Evolutionary conservation across 1,140 invertebrate genomes (phyloP).

Genomic region (Colletes latitarsis): DNA sequence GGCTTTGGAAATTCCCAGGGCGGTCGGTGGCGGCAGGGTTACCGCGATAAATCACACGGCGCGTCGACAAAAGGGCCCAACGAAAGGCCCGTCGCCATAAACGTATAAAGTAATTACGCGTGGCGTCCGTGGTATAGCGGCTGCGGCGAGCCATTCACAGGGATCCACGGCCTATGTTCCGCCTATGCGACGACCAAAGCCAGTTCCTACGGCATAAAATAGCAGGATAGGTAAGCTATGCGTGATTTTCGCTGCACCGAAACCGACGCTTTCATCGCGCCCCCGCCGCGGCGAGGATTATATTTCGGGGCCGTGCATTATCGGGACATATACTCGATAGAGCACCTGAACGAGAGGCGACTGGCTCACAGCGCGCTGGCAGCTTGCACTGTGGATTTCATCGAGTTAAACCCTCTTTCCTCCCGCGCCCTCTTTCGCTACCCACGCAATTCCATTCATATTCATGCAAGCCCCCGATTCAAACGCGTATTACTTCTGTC

Average conservation of each 20-base stretch:
- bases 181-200: conserved; percentile 39
- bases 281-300: conserved; percentile 64
- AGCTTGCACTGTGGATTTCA: conserved; percentile 47
- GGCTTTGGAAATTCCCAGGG: conserved; percentile 61
- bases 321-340: conserved; percentile 61
- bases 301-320: conserved; percentile 68
- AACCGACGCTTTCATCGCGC: conserved; percentile 54
- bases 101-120: conserved; percentile 73
- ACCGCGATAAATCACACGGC: conserved; percentile 64
- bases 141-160: conserved; percentile 55
- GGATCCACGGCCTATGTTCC: conserved; percentile 45
- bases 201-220: conserved; percentile 29
- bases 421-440: not conserved
- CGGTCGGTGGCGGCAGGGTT: conserved; percentile 29
- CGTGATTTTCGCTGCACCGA: conserved; percentile 58
- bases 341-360: conserved; percentile 36
- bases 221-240: conserved; percentile 43
- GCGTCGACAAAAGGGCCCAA: conserved; percentile 64
- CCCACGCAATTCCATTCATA: conserved; percentile 56
- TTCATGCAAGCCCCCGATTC: conserved; percentile 54
- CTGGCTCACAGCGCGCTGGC: conserved; percentile 13
- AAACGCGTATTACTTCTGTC: conserved; percentile 66
- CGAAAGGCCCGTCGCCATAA: conserved; percentile 68
- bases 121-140: conserved; percentile 52
- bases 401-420: conserved; percentile 57